phyloP scores from a whole-genome alignment of 2,113 vertebrate species.

The Grallaria varia region DNA sequence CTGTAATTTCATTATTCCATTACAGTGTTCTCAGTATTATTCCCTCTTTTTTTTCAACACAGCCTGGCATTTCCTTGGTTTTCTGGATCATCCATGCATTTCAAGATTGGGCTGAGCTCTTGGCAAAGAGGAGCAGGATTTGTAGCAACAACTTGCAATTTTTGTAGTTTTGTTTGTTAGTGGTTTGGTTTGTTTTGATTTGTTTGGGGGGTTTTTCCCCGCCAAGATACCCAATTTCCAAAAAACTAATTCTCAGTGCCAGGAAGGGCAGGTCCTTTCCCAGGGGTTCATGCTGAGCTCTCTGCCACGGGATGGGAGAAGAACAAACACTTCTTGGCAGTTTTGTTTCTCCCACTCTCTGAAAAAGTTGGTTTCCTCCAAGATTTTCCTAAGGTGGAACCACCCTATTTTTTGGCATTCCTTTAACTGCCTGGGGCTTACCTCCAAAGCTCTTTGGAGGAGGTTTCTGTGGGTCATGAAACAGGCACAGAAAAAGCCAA shows the following conservation, averaged over 20 bases:
- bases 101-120: neutral
- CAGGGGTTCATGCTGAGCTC: neutral
- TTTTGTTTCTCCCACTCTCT: neutral
- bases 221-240: neutral
- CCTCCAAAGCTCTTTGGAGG: neutral
- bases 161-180: neutral
- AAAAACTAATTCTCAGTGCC: neutral
- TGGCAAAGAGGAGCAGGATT: neutral
- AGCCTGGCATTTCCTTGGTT: neutral
- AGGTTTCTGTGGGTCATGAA: neutral
- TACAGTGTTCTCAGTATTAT: neutral
- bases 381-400: neutral
- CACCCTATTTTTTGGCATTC: neutral
- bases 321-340: neutral
- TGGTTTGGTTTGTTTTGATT: neutral
- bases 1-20: conserved; percentile 54
- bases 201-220: neutral
- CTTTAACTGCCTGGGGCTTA: neutral
- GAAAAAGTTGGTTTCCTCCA: neutral
- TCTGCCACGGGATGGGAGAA: neutral
- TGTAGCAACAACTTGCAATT: neutral
- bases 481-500: neutral
- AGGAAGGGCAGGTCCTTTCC: neutral
- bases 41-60: neutral
- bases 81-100: neutral